phyloP scores from a whole-genome alignment of 2,888 invertebrate genomes.

The Chydorus sphaericus region DNA sequence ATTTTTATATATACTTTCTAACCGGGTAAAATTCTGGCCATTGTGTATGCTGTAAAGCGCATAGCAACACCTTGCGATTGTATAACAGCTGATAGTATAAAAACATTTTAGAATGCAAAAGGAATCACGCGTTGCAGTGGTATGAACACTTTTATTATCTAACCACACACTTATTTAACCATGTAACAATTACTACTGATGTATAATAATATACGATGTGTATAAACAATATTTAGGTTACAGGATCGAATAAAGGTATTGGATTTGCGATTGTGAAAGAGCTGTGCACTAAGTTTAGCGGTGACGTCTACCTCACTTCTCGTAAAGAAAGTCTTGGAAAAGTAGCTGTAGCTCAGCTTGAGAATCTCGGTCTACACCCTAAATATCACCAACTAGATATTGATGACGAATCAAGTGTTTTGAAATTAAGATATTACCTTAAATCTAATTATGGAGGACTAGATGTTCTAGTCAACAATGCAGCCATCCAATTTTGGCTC shows the following conservation, averaged over 20 bases:
- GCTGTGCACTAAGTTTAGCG: slow-evolving; percentile 26
- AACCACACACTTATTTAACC: too few species aligned
- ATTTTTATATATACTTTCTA: too few species aligned
- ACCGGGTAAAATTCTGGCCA: too few species aligned
- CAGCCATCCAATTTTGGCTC: slow-evolving; percentile 55
- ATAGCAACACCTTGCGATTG: too few species aligned
- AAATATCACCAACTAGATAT: slow-evolving; percentile 55
- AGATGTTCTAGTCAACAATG: slow-evolving; percentile 60
- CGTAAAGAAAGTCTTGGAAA: slow-evolving; percentile 23
- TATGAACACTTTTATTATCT: too few species aligned
- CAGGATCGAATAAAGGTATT: slow-evolving; percentile 26
- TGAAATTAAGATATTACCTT: slow-evolving; percentile 41
- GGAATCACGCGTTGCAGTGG: too few species aligned
- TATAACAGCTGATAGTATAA: too few species aligned
- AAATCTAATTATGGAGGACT: slow-evolving; percentile 46
- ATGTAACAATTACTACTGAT: too few species aligned
- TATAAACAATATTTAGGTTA: slow-evolving; percentile 15
- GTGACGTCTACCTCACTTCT: slow-evolving; percentile 29
- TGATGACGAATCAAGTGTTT: slow-evolving; percentile 41
- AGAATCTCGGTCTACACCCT: slow-evolving; percentile 29
- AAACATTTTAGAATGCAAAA: too few species aligned
- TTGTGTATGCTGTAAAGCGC: too few species aligned
- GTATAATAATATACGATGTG: too few species aligned
- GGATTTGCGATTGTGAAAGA: slow-evolving; percentile 24
- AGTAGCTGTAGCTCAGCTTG: slow-evolving; percentile 22